These are phyloP conservation scores for Hapalemur alaotrensis DNA, from an alignment of 2,797 vertebrate species.

Conservation along the genomic window DNA sequence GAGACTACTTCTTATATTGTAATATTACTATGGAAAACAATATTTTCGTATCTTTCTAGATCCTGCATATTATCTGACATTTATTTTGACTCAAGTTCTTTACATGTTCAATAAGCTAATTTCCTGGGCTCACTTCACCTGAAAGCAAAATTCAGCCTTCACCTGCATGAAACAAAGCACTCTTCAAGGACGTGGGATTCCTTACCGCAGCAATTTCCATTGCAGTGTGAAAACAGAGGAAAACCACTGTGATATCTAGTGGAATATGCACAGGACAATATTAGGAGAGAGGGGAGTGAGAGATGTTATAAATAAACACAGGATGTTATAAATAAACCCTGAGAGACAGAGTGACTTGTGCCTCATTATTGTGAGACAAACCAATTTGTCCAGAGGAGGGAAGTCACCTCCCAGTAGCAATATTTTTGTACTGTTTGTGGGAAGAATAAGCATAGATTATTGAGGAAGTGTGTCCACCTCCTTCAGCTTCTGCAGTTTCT, in stretches of 20 bases:
- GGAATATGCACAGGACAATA: neutral
- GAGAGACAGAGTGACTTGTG: neutral
- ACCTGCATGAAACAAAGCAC: neutral
- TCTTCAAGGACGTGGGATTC: neutral
- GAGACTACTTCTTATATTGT: neutral
- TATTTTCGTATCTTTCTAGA: slow-evolving; percentile 20
- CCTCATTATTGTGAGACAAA: neutral
- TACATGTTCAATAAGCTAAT: neutral
- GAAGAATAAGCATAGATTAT: neutral
- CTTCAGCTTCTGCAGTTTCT: neutral
- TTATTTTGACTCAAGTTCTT: neutral
- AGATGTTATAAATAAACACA: neutral
- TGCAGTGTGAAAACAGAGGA: neutral
- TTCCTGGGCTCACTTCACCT: slow-evolving; percentile 10
- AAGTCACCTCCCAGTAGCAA: neutral
- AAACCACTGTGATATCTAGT: neutral
- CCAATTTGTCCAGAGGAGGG: neutral
- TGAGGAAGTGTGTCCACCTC: neutral
- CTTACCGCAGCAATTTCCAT: neutral
- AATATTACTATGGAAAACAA: neutral
- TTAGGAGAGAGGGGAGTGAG: neutral
- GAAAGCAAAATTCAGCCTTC: slow-evolving; percentile 17
- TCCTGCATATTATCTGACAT: neutral
- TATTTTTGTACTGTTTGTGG: neutral
- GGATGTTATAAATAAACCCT: neutral